Evolutionary conservation across 2,888 invertebrate species (phyloP).

Genomic region (Ametastegia equiseti): DNA sequence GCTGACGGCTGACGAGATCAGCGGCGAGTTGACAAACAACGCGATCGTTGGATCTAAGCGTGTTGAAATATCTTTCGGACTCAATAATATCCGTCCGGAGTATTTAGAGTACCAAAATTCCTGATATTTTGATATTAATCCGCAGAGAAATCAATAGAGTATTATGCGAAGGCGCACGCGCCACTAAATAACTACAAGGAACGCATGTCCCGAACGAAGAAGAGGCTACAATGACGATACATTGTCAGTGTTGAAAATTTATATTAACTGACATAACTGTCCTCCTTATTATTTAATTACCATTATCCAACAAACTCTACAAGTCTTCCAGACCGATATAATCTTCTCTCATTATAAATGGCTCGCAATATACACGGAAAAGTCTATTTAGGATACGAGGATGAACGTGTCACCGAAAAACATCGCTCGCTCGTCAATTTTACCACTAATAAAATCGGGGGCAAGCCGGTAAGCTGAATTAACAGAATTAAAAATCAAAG

Average conservation of each 20-base stretch:
- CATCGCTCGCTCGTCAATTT: constrained; percentile 82
- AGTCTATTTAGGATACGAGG: constrained; percentile 88
- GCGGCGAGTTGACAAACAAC: not conserved
- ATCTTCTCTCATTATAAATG: constrained; percentile 62
- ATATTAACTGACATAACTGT: constrained; percentile 11
- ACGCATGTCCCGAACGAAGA: not conserved
- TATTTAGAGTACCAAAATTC: no score
- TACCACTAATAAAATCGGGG: constrained; percentile 90
- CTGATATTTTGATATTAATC: not conserved
- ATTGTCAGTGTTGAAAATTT: constrained; percentile 22
- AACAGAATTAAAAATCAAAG: no score
- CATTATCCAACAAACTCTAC: not conserved
- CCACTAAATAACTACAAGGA: constrained; percentile 3
- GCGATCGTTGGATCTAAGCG: not conserved
- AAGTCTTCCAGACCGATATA: constrained; percentile 31
- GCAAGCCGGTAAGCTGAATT: constrained; percentile 76
- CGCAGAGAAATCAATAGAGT: constrained; percentile 23
- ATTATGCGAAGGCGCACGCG: constrained; percentile 26
- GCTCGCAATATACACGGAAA: constrained; percentile 78
- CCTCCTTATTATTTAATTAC: not conserved
- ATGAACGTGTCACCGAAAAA: constrained; percentile 86
- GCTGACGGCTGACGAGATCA: no score
- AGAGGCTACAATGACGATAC: not conserved
- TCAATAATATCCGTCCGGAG: not conserved
- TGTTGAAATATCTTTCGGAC: not conserved